These are phyloP conservation scores for Bombus affinis DNA, from an alignment of 1,140 invertebrate genomes.

Conservation along the genomic window DNA sequence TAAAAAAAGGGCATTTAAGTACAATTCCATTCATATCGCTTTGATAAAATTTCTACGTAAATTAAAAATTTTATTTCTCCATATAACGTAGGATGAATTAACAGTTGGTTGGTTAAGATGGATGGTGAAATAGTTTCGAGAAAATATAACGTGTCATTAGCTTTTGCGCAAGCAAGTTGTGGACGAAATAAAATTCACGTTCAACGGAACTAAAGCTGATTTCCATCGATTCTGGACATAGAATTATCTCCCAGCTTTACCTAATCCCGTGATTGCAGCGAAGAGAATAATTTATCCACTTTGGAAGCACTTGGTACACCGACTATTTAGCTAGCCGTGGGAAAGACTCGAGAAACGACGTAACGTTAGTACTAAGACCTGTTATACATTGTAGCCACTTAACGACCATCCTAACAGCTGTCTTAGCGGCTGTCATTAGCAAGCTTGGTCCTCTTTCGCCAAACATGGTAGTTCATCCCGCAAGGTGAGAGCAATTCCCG, in stretches of 20 bases:
- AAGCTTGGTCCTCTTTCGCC: constrained; percentile 25
- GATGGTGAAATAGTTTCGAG: too few species aligned
- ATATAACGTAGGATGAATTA: too few species aligned
- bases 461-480: constrained; percentile 27
- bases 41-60: too few species aligned
- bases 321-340: constrained; percentile 36
- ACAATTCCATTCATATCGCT: too few species aligned
- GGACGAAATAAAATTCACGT: neutral
- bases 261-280: neutral
- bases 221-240: neutral
- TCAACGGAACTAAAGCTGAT: neutral
- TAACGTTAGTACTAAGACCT: constrained; percentile 35
- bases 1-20: too few species aligned
- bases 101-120: too few species aligned
- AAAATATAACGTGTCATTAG: too few species aligned
- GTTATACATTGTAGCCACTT: constrained; percentile 48
- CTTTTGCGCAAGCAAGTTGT: too few species aligned
- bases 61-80: too few species aligned
- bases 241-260: neutral
- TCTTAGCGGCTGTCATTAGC: constrained; percentile 50
- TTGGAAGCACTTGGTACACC: neutral
- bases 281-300: constrained; percentile 21
- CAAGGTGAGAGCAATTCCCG: constrained; percentile 26
- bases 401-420: constrained; percentile 48
- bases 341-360: constrained; percentile 42